Base-by-base conservation (phyloP, 2,888 invertebrate species). In the Pseudococcus longispinus region DNA sequence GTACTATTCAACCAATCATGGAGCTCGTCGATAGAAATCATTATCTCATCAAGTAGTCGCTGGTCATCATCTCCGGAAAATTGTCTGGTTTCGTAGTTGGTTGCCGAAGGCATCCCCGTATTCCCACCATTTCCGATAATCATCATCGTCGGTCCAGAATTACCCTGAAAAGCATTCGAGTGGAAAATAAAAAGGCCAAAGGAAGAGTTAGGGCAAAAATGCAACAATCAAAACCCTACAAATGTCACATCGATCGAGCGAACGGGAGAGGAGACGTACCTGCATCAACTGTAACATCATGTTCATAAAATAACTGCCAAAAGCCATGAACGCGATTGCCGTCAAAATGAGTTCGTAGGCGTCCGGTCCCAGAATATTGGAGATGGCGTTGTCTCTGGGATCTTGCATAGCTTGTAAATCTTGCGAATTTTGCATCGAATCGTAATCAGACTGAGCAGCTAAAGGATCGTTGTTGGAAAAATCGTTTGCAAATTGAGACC, bases 231-330 rank as follows among this genome's bases (percentile, higher is more conserved):
- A 37, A 37, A 37, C 37, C 37, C 37, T 37, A 37, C 9, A 37
- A 37, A 37, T 46, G 13, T 46, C 44, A 2, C 44, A 44, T 13
- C 13, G 13, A 44, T 13, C 44, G 9, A 6, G 44, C 11, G 13
- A 44, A 44, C 44, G 9, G 9, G 13, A 8, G 32, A 3, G 9
- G 4, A 9, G 9, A n/a, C 84, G 5, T 37, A 84, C 84, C 65
- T 84, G 55, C 26, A 23, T 65, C 5, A 84, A n/a, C 42, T 84
- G 51, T 70, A 84, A 32, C 84, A 84, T 84, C 70, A 65, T 84
- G 65, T 60, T 84, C 37, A 84, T 65, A 23, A 84, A 84, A 42
- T 84, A 84, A 11, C 70, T 65, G 2, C 84, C 84, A 84, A 84
- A 84, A 5, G 84, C 84, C 84, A 84, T 32, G 15, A 84, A 84